Conservation (phyloP, 2,113 vertebrate genomes). For the Myotis yumanensis region DNA sequence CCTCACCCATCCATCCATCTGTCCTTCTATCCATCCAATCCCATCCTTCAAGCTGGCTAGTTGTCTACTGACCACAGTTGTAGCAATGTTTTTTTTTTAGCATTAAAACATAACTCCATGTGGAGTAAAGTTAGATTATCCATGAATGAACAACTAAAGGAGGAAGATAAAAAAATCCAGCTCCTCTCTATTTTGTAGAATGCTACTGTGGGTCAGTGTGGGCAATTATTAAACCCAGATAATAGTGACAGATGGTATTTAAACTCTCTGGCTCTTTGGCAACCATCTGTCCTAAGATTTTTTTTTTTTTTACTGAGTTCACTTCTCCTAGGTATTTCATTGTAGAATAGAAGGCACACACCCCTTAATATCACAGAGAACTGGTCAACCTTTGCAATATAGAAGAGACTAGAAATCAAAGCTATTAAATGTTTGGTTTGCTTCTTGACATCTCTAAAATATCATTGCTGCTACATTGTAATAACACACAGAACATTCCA, state of each 20-base stretch:
- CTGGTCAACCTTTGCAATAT: background rate
- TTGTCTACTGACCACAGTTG: background rate
- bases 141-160: background rate
- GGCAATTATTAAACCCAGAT: constrained; percentile 53
- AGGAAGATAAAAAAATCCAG: constrained; percentile 50
- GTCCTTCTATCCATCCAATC: background rate
- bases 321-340: constrained; percentile 13
- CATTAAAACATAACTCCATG: constrained; percentile 7
- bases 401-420: background rate
- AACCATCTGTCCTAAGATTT: constrained; percentile 56
- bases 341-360: constrained; percentile 44
- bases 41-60: background rate
- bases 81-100: background rate
- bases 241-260: constrained; percentile 53
- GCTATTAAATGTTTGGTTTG: background rate
- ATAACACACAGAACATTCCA: background rate
- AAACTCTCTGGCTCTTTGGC: constrained; percentile 53
- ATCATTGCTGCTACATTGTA: background rate
- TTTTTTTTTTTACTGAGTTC: constrained; percentile 10
- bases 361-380: background rate
- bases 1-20: background rate
- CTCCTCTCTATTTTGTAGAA: constrained; percentile 38
- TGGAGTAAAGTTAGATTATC: background rate
- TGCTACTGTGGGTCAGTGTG: background rate
- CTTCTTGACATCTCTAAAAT: constrained; percentile 29